These are phyloP conservation scores for Palythoa grandiflora DNA, from an alignment of 92 coral and sea anemone genomes.

Conservation along the genomic window DNA sequence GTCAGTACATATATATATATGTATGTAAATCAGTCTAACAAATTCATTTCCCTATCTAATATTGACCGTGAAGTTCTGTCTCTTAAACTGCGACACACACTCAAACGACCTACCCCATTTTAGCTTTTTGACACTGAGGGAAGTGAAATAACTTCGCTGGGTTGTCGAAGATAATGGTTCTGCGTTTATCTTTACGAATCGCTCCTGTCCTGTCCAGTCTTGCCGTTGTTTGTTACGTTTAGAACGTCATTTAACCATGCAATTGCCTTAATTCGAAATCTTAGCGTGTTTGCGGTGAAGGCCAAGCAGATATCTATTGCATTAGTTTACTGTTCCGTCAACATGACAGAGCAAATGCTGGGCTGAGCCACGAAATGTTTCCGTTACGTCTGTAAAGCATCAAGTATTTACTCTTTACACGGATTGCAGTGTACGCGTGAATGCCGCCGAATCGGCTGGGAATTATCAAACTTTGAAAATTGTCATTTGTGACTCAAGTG, in stretches of 20 bases:
- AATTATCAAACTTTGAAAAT: not conserved
- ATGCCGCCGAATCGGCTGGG: slow-evolving; percentile 3
- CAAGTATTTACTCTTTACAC: not conserved
- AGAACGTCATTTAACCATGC: not conserved
- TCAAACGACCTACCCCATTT: not conserved
- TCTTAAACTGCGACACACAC: not conserved
- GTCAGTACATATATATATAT: not conserved
- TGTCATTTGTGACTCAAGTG: slow-evolving; percentile 31
- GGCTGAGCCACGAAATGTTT: not conserved
- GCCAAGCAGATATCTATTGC: not conserved
- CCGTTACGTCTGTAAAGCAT: not conserved
- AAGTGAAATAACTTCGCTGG: not conserved
- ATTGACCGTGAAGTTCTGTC: slow-evolving; percentile 2
- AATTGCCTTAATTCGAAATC: slow-evolving; percentile 6
- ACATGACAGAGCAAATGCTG: not conserved
- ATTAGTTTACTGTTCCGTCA: slow-evolving; percentile 24
- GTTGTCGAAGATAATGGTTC: not conserved
- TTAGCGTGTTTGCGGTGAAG: slow-evolving; percentile 14
- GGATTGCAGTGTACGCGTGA: slow-evolving; percentile 7
- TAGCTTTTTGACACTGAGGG: not conserved
- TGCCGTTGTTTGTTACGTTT: not conserved
- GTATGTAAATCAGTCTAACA: not conserved
- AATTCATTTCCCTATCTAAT: not conserved
- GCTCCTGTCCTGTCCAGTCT: not conserved
- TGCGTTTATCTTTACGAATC: not conserved